Base-by-base conservation (phyloP, 2,888 invertebrate genomes). In the Poecilus cupreus region DNA sequence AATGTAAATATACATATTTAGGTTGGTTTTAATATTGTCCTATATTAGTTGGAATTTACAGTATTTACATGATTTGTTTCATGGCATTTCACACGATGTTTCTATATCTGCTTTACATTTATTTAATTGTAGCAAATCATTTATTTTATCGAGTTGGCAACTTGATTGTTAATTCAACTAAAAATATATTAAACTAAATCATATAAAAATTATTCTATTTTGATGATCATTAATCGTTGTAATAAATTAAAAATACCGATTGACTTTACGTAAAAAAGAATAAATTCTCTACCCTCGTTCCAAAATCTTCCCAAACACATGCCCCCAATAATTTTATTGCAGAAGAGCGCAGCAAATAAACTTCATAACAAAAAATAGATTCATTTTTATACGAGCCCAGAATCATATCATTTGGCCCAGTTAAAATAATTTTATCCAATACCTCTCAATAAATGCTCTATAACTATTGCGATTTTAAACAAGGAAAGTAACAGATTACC, bases 21-120 rank as follows among this genome's bases (percentile, higher is more conserved):
- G 32, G 32, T 32, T 32, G 32, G 32, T 3, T 68, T 10, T 13
- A 32, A 68, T 68, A 68, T 68, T 68, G 64, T 68, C 64, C 37
- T 68, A 68, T 20, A 32, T 32, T 51, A 51, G 46, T 51, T 51
- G 51, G 16, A 51, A 51, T 51, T 51, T 68, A 68, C 32, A 32
- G 18, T 32, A 68, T 68, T 68, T 68, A 68, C 64, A 68, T 54
- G 18, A 54, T 37, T 68, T 37, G 32, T n/a, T 18, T 32, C 6
- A 51, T 51, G 51, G 18, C 51, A 18, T 51, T 51, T 13, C 51
- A 51, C 18, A 51, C 46, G 13, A 13, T 46, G 46, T 51, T 51
- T 3, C 16, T 18, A 5, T 51, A 3, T 0, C 18, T 18, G 51
- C 2, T 18, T 51, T 51, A 46, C 13, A n/a, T n/a, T n/a, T n/a